These are phyloP conservation scores for Patagioenas fasciata DNA, from an alignment of 2,113 vertebrate species.

Conservation along the genomic window DNA sequence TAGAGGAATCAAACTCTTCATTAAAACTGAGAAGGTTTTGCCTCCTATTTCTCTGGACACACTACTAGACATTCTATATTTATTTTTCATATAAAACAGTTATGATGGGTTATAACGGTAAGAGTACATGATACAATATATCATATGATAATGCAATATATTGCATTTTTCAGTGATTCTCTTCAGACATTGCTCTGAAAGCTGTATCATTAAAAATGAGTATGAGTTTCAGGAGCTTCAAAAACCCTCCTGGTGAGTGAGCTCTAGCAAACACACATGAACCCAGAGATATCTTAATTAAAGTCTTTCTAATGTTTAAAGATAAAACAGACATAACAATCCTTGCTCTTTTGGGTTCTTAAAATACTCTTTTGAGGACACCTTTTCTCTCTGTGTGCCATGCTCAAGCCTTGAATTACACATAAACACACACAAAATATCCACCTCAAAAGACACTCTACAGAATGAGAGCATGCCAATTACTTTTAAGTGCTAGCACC, in stretches of 20 bases:
- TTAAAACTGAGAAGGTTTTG: constrained; percentile 5
- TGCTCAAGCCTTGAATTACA: constrained; percentile 50
- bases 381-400: constrained; percentile 31
- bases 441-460: constrained; percentile 40
- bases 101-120: constrained; percentile 9
- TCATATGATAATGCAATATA: neutral
- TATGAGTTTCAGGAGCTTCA: constrained; percentile 58
- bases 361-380: constrained; percentile 48
- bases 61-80: neutral
- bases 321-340: constrained; percentile 61
- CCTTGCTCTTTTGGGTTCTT: constrained; percentile 53
- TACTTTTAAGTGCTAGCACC: constrained; percentile 26
- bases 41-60: neutral
- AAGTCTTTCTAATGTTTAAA: constrained; percentile 68
- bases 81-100: neutral
- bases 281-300: constrained; percentile 67
- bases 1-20: constrained; percentile 8
- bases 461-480: constrained; percentile 31
- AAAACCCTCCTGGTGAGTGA: constrained; percentile 48
- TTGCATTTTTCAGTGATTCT: constrained; percentile 51
- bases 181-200: constrained; percentile 60
- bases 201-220: constrained; percentile 67
- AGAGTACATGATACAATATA: neutral
- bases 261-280: constrained; percentile 37
- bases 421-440: constrained; percentile 48